Evolutionary conservation across 2,888 invertebrate genomes (phyloP).

Genomic region (Drosophila flavopinicola): DNA sequence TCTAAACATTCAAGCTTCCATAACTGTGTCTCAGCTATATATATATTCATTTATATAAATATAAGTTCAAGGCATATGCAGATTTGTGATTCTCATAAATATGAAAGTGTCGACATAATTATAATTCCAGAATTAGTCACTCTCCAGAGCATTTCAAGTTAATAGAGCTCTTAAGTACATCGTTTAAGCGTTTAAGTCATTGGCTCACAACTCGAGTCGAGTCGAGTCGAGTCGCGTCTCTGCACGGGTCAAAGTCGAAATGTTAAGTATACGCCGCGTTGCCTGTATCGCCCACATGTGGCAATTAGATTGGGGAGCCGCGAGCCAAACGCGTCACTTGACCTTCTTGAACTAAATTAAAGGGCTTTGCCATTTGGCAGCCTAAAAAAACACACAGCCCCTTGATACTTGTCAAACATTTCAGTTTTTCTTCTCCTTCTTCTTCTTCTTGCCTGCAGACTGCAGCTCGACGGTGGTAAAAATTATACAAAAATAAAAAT

Average conservation of each 20-base stretch:
- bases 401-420: conserved; percentile 53
- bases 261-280: conserved; percentile 42
- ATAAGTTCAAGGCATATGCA: not conserved
- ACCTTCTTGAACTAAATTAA: conserved; percentile 57
- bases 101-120: not conserved
- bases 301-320: conserved; percentile 43
- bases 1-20: too few species aligned
- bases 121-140: not conserved
- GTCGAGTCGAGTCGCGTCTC: too few species aligned
- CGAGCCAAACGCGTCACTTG: conserved; percentile 43
- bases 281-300: conserved; percentile 13
- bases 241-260: conserved; percentile 9
- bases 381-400: conserved; percentile 47
- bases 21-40: too few species aligned
- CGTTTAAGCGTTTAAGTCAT: conserved; percentile 12
- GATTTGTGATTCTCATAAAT: too few species aligned
- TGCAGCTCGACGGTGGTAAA: conserved; percentile 28
- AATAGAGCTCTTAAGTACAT: not conserved
- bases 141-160: not conserved
- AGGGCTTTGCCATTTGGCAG: conserved; percentile 47
- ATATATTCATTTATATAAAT: too few species aligned
- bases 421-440: too few species aligned
- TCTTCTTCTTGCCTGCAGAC: conserved; percentile 29
- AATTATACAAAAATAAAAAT: conserved; percentile 19
- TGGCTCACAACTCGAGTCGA: not conserved